Percentiles rank a stretch among this genome's conserved stretches.
phyloP scores from a whole-genome alignment of 2,113 vertebrate species.

The Semnornis frantzii region DNA sequence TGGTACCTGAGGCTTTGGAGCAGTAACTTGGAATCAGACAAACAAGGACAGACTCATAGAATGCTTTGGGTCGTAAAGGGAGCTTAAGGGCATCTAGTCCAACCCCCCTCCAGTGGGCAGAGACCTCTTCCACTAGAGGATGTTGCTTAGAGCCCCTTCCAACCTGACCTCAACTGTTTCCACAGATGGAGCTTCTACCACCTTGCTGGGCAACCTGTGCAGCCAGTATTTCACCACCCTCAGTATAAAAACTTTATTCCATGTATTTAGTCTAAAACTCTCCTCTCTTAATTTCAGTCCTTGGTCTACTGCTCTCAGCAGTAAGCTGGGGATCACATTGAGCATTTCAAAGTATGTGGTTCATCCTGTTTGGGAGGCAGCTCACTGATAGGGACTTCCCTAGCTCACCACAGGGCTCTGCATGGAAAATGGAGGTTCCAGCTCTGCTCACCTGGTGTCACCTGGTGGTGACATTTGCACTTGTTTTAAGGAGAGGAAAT shows the following conservation, averaged over 20 bases:
- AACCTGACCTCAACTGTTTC: neutral
- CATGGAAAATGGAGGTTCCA: neutral
- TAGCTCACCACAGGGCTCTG: neutral
- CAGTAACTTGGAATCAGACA: neutral
- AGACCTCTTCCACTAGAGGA: neutral
- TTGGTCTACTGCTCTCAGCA: neutral
- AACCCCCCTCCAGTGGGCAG: neutral
- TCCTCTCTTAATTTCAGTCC: neutral
- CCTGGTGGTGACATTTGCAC: neutral
- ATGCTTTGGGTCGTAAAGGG: neutral
- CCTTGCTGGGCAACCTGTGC: neutral
- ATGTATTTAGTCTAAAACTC: neutral
- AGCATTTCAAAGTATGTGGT: neutral
- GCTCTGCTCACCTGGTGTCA: neutral
- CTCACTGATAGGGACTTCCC: neutral
- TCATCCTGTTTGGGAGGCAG: fast-evolving
- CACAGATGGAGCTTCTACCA: neutral
- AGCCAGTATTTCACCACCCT: neutral
- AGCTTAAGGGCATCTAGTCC: neutral
- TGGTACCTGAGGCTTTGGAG: neutral
- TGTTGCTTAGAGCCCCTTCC: neutral
- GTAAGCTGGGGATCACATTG: neutral
- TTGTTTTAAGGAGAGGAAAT: neutral
- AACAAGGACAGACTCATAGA: neutral
- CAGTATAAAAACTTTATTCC: neutral